A percentile compares a stretch with the other conserved stretches of the same genome.
Evolutionary conservation across 2,113 vertebrate genomes (phyloP).

Genomic region (Phycodurus eques): DNA sequence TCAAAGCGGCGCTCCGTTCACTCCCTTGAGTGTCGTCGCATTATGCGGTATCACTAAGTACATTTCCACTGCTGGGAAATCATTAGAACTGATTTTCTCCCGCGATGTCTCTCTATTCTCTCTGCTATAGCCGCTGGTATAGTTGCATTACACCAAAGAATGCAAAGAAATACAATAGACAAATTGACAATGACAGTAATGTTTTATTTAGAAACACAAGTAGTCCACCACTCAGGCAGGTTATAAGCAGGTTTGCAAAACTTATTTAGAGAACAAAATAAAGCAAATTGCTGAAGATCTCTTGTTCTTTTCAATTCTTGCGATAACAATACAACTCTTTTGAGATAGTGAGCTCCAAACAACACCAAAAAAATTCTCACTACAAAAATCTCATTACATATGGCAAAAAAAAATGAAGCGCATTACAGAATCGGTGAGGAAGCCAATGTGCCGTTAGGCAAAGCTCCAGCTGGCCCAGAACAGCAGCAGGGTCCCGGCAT

Average conservation of each 20-base stretch:
- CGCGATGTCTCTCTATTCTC: slow-evolving; percentile 26
- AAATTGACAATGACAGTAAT: slow-evolving; percentile 6
- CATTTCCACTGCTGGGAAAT: slow-evolving; percentile 42
- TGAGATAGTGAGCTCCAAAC: not conserved
- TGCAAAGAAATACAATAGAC: not conserved
- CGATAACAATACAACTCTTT: not conserved
- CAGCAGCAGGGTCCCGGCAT: slow-evolving; percentile 71
- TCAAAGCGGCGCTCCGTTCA: slow-evolving; percentile 31
- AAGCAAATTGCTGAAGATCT: not conserved
- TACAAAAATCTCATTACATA: not conserved
- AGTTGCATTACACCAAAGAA: not conserved
- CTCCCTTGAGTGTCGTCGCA: slow-evolving; percentile 38
- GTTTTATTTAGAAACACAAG: slow-evolving; percentile 1
- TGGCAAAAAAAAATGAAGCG: not conserved
- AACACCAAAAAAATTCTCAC: not conserved
- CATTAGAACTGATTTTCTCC: slow-evolving; percentile 19
- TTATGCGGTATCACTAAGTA: slow-evolving; percentile 36
- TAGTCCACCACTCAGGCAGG: not conserved
- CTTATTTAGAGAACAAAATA: not conserved
- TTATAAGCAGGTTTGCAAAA: slow-evolving; percentile 1
- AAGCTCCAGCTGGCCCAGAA: slow-evolving; percentile 82
- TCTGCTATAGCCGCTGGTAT: not conserved
- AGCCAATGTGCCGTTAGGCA: slow-evolving; percentile 38
- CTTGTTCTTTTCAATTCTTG: not conserved
- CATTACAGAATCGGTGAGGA: not conserved